Conservation (phyloP, 2,113 vertebrate genomes). For the Osmerus mordax region DNA sequence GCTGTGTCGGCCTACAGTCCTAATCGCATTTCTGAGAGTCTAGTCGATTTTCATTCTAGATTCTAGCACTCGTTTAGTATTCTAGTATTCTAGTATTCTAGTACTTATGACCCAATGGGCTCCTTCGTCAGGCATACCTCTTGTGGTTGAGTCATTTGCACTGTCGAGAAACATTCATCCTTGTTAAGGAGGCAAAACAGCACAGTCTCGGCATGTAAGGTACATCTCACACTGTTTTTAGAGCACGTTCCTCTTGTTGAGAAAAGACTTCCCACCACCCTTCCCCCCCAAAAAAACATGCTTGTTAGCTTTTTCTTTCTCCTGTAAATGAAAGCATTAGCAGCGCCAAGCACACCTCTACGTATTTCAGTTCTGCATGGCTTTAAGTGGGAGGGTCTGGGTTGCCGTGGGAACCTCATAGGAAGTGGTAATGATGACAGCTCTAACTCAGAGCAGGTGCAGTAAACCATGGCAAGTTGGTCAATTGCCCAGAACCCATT, state of each 20-base stretch:
- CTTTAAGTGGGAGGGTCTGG: slow-evolving; percentile 62
- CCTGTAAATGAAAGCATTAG: slow-evolving; percentile 20
- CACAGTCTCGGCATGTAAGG: too few species aligned
- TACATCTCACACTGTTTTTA: background rate
- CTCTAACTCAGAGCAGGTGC: slow-evolving; percentile 75
- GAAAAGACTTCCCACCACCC: background rate
- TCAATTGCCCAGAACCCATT: slow-evolving; percentile 79
- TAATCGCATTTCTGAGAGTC: slow-evolving; percentile 34
- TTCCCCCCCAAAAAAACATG: background rate
- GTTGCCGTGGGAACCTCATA: slow-evolving; percentile 70
- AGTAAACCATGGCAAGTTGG: slow-evolving; percentile 74
- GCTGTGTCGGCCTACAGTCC: slow-evolving; percentile 25
- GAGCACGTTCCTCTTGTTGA: background rate
- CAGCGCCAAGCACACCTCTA: slow-evolving; percentile 27
- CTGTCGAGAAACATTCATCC: too few species aligned
- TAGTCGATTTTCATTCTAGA: too few species aligned
- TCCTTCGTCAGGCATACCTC: too few species aligned
- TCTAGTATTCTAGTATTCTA: too few species aligned
- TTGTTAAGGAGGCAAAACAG: too few species aligned
- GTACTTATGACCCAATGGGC: too few species aligned
- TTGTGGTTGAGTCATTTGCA: too few species aligned
- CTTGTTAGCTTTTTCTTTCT: slow-evolving; percentile 46
- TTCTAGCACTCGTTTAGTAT: too few species aligned
- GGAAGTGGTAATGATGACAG: slow-evolving; percentile 79
- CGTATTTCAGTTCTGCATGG: slow-evolving; percentile 18